Percentiles rank a stretch among this genome's conserved stretches.
phyloP scores from a whole-genome alignment of 2,797 vertebrate genomes.

The Helostoma temminkii region DNA sequence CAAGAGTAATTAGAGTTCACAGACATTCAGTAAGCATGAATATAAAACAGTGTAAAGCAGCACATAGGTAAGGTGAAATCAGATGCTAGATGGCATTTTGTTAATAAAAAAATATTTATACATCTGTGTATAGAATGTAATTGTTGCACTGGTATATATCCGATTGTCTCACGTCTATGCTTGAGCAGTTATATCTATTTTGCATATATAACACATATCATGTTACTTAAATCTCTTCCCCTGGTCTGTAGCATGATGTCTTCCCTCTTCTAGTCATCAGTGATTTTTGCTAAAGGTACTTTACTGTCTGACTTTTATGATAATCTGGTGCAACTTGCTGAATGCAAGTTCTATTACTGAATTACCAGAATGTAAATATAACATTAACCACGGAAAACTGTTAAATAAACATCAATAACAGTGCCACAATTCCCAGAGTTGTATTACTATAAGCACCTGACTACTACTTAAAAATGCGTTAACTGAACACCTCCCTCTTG shows the following conservation, averaged over 20 bases:
- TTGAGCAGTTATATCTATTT: neutral
- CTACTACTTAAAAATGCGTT: slow-evolving; percentile 34
- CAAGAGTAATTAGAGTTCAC: neutral
- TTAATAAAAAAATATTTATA: too few species aligned
- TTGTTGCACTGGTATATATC: too few species aligned
- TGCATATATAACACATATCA: neutral
- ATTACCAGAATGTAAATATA: neutral
- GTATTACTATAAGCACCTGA: slow-evolving; percentile 66
- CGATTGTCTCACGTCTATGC: too few species aligned
- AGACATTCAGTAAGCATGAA: neutral
- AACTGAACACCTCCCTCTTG: slow-evolving; percentile 43
- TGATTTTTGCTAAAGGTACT: neutral
- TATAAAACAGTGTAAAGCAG: neutral
- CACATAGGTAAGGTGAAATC: too few species aligned
- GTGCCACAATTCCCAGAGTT: slow-evolving; percentile 23
- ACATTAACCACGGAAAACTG: slow-evolving; percentile 9
- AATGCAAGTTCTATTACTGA: neutral
- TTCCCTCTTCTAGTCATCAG: neutral
- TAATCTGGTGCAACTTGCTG: neutral
- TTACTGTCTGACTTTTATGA: neutral
- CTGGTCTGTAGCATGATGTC: neutral
- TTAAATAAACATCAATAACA: too few species aligned
- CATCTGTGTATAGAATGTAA: too few species aligned
- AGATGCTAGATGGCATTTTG: too few species aligned
- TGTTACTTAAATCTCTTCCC: neutral